phyloP scores from a whole-genome alignment of 2,888 invertebrate species.

The Synanthedon vespiformis region DNA sequence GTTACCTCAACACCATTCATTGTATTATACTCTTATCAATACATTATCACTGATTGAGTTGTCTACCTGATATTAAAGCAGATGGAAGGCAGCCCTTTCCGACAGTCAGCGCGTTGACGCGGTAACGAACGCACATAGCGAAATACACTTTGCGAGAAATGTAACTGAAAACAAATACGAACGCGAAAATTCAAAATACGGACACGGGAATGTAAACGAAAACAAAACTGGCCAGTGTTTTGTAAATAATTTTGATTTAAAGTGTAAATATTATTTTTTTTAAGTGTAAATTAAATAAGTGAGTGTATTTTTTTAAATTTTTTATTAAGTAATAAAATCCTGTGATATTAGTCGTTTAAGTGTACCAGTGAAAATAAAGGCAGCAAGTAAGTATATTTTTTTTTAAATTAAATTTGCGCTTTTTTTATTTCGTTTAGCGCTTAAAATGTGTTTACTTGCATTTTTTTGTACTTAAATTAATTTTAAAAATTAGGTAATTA shows the following conservation, averaged over 20 bases:
- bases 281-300: constrained; percentile 19
- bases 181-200: constrained; percentile 12
- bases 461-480: no score
- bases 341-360: constrained; percentile 62
- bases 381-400: constrained; percentile 47
- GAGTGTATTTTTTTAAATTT: constrained; percentile 19
- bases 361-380: constrained; percentile 20
- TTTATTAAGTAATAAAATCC: constrained; percentile 41
- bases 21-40: constrained; percentile 19
- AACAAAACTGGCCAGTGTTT: constrained; percentile 24
- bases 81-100: constrained; percentile 24
- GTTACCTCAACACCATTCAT: constrained; percentile 14
- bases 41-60: constrained; percentile 46
- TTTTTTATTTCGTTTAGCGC: background rate
- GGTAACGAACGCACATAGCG: constrained; percentile 16
- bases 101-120: constrained; percentile 33
- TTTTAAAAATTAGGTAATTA: no score
- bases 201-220: constrained; percentile 21
- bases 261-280: constrained; percentile 23
- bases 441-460: background rate
- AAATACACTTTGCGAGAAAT: constrained; percentile 13
- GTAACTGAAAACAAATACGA: constrained; percentile 19
- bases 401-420: background rate
- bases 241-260: constrained; percentile 16
- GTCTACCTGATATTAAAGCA: constrained; percentile 50